Percentiles rank a stretch among this genome's conserved stretches.
These are phyloP conservation scores for Orycteropus afer DNA, from an alignment of 2,113 vertebrate genomes.

Conservation along the genomic window DNA sequence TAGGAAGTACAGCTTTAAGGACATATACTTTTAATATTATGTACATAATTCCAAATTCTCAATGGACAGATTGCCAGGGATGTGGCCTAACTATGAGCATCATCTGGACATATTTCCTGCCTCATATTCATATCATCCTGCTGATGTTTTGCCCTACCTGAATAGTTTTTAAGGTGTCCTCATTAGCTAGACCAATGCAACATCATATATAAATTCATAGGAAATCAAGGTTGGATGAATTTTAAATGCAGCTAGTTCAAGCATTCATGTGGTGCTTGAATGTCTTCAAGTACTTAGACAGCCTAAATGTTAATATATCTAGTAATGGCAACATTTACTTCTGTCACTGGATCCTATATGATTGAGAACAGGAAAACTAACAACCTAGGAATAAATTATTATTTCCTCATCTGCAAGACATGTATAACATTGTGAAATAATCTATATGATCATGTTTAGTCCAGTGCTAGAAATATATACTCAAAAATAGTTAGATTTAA, in stretches of 20 bases:
- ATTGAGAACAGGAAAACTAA: slow-evolving; percentile 46
- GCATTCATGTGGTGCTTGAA: neutral
- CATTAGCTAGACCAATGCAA: neutral
- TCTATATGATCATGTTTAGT: neutral
- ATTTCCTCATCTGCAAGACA: slow-evolving; percentile 2
- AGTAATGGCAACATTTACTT: neutral
- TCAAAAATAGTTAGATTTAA: slow-evolving; percentile 50
- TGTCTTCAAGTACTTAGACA: slow-evolving; percentile 1
- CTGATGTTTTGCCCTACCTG: neutral
- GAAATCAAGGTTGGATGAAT: neutral
- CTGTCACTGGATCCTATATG: neutral
- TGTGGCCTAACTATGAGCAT: neutral
- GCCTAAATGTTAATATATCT: neutral
- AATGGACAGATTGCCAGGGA: neutral
- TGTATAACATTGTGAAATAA: slow-evolving; percentile 6
- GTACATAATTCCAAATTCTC: neutral
- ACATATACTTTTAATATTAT: slow-evolving; percentile 1
- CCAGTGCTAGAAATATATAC: slow-evolving; percentile 32
- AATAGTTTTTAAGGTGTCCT: neutral
- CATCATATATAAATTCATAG: neutral
- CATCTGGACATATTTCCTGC: neutral
- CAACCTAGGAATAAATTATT: slow-evolving; percentile 51
- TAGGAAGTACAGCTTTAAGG: neutral
- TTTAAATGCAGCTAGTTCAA: slow-evolving; percentile 51
- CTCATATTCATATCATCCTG: neutral